A percentile compares a stretch with the other conserved stretches of the same genome.
These are phyloP conservation scores for Parasteatoda lunata DNA, from an alignment of 2,888 invertebrate genomes.

Conservation along the genomic window DNA sequence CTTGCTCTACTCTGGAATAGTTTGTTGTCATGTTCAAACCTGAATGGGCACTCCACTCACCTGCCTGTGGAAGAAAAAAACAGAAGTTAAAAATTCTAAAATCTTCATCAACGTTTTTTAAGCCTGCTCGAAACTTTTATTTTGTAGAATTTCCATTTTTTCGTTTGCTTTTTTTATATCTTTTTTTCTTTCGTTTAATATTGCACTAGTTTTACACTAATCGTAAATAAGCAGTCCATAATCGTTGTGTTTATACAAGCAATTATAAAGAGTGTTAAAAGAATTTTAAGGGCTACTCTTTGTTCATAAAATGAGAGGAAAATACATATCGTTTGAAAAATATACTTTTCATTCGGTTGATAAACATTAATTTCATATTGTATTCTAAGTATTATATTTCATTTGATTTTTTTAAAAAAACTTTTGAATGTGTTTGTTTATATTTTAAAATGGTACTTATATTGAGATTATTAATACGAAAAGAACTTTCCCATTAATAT, in stretches of 20 bases:
- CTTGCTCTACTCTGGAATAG: slow-evolving; percentile 80
- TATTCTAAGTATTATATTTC: neutral
- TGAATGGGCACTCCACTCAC: slow-evolving; percentile 88
- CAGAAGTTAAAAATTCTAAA: neutral
- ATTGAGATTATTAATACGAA: too few species aligned
- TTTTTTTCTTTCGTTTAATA: too few species aligned
- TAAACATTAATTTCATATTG: neutral
- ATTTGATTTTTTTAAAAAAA: neutral
- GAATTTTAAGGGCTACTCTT: too few species aligned
- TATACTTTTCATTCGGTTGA: neutral
- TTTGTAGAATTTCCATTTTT: too few species aligned
- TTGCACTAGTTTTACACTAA: neutral
- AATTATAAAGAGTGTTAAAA: neutral
- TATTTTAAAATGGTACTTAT: too few species aligned
- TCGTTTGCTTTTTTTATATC: too few species aligned
- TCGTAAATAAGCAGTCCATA: neutral
- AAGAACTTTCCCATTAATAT: too few species aligned
- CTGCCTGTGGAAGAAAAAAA: slow-evolving; percentile 78
- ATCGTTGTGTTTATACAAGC: neutral
- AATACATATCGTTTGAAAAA: neutral
- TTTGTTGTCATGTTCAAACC: slow-evolving; percentile 85
- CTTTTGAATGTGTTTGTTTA: too few species aligned
- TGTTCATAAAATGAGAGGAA: neutral
- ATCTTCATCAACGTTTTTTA: neutral
- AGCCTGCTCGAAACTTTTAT: neutral